Evolutionary conservation across 2,888 invertebrate genomes (phyloP).

Genomic region (Masnerella sp.): DNA sequence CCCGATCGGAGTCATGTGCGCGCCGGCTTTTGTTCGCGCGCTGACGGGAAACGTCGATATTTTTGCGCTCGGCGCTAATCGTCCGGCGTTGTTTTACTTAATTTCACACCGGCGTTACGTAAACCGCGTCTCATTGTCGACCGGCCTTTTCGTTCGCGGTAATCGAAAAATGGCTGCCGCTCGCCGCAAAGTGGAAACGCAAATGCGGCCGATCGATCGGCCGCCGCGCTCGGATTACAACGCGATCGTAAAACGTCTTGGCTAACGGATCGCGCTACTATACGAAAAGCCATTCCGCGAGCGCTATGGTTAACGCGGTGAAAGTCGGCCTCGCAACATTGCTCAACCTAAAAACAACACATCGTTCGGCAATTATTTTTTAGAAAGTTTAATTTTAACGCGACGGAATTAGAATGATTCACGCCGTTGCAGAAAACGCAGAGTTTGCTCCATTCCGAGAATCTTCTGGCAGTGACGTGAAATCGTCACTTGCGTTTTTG

Average conservation of each 20-base stretch:
- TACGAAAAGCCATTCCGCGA: not conserved
- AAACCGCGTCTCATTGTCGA: too few species aligned
- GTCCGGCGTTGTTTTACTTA: conserved; percentile 35
- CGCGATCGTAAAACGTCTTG: too few species aligned
- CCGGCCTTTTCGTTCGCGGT: too few species aligned
- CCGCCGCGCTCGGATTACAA: too few species aligned
- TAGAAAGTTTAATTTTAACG: conserved; percentile 41
- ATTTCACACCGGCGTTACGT: conserved; percentile 17
- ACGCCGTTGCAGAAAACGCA: not conserved
- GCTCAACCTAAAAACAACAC: conserved; percentile 25
- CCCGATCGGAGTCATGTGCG: conserved; percentile 38
- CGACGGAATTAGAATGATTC: not conserved
- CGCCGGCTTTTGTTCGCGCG: conserved; percentile 28
- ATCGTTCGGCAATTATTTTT: conserved; percentile 50
- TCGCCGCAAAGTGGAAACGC: too few species aligned
- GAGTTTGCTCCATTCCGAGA: not conserved
- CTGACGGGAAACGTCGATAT: conserved; percentile 57
- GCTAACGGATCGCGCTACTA: not conserved
- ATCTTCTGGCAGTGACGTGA: too few species aligned
- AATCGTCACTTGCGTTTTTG: too few species aligned
- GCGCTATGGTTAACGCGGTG: conserved; percentile 4
- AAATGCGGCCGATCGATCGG: too few species aligned
- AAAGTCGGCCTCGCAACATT: conserved; percentile 13
- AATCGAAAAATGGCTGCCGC: conserved; percentile 11
- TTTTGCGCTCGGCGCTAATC: conserved; percentile 41